Evolutionary conservation across 2,113 vertebrate genomes (phyloP).

Genomic region (Pterocles gutturalis): DNA sequence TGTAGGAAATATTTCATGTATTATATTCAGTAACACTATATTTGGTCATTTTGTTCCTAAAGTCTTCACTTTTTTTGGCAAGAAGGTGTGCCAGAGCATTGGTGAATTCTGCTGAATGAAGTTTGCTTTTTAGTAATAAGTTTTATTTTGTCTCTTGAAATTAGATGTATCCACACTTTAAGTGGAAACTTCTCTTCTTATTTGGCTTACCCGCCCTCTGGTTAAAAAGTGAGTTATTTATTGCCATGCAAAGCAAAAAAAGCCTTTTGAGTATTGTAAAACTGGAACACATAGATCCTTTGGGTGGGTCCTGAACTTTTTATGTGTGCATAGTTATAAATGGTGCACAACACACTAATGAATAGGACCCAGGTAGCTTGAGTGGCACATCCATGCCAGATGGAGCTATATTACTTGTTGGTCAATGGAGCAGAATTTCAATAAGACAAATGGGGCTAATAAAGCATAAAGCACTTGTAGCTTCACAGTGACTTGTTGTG

Average conservation of each 20-base stretch:
- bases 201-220: not conserved
- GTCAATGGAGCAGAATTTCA: constrained; percentile 12
- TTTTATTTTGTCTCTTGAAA: not conserved
- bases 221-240: not conserved
- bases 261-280: not conserved
- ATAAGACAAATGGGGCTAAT: not conserved
- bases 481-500: not conserved
- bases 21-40: not conserved
- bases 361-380: not conserved
- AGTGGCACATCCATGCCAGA: not conserved
- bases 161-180: not conserved
- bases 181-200: not conserved
- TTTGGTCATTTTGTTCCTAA: not conserved
- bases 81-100: not conserved
- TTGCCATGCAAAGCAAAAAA: not conserved
- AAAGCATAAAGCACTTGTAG: constrained; percentile 1
- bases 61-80: not conserved
- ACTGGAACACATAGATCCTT: not conserved
- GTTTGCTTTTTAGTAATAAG: not conserved
- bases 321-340: not conserved
- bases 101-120: not conserved
- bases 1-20: not conserved
- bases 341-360: not conserved
- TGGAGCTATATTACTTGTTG: not conserved
- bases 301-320: not conserved